Evolutionary conservation across 2,113 vertebrate genomes (phyloP).

Genomic region (Syngnathus scovelli): DNA sequence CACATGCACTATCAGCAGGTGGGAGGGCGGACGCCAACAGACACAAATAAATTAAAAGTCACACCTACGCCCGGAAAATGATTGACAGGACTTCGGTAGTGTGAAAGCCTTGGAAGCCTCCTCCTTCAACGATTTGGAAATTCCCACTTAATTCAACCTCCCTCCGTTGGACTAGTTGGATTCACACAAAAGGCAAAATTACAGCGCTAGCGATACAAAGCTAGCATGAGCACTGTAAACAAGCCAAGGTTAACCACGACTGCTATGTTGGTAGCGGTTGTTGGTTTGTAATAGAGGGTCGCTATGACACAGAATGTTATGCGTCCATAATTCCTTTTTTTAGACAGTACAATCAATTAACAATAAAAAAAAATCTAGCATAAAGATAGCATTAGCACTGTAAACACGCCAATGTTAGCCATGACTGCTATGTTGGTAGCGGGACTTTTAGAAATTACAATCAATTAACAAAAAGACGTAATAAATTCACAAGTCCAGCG

Average conservation of each 20-base stretch:
- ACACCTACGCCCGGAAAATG: slow-evolving; percentile 51
- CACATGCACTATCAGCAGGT: slow-evolving; percentile 43
- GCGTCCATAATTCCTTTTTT: no score
- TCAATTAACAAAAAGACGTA: no score
- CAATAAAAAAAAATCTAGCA: not conserved
- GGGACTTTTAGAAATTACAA: no score
- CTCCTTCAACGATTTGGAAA: slow-evolving; percentile 7
- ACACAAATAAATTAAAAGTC: slow-evolving; percentile 25
- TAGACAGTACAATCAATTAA: no score
- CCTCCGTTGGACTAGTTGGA: slow-evolving; percentile 1
- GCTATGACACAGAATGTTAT: not conserved
- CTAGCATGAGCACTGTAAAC: not conserved
- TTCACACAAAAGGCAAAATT: no score
- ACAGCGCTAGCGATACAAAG: not conserved
- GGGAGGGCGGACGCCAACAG: slow-evolving; percentile 13
- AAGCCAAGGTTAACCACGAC: not conserved
- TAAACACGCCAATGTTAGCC: not conserved
- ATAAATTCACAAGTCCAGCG: no score
- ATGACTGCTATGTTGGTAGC: not conserved
- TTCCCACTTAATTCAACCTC: slow-evolving; percentile 1
- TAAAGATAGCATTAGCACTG: not conserved
- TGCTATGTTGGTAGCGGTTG: not conserved
- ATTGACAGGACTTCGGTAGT: slow-evolving; percentile 47
- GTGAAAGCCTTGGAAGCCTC: slow-evolving; percentile 33
- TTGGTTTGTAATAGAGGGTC: no score